Evolutionary conservation across 2,888 invertebrate species (phyloP).

Genomic region (Rhagophthalmus giganteus): DNA sequence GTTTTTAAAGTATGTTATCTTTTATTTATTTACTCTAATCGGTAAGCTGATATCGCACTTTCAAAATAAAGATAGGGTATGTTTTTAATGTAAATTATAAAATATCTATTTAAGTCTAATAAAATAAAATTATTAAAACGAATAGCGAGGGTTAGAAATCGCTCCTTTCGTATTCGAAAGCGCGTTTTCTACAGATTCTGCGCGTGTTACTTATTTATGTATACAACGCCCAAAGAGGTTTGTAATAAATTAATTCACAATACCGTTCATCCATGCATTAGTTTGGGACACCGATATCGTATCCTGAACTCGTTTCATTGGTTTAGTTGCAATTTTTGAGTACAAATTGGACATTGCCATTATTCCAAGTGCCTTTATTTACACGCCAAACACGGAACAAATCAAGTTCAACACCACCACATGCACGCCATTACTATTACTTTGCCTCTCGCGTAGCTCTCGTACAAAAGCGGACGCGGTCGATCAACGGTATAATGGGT

Average conservation of each 20-base stretch:
- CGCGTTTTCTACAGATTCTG: slow-evolving; percentile 15
- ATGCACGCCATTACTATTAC: slow-evolving; percentile 32
- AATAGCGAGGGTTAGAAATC: too few relatives aligned
- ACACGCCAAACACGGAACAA: slow-evolving; percentile 13
- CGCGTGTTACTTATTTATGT: slow-evolving; percentile 16
- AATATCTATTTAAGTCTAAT: too few relatives aligned
- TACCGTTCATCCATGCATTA: slow-evolving; percentile 86
- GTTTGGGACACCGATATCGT: slow-evolving; percentile 79
- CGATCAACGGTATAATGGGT: slow-evolving; percentile 24
- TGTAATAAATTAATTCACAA: slow-evolving; percentile 20
- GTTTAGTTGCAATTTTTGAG: slow-evolving; percentile 74
- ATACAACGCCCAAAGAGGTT: slow-evolving; percentile 33
- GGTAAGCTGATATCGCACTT: too few relatives aligned
- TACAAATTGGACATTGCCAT: slow-evolving; percentile 78
- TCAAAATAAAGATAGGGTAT: too few relatives aligned
- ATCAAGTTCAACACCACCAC: slow-evolving; percentile 17
- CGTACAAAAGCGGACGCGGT: slow-evolving; percentile 21
- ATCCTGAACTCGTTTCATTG: slow-evolving; percentile 75
- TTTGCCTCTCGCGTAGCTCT: slow-evolving; percentile 14
- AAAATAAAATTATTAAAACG: too few relatives aligned
- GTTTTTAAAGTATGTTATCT: too few relatives aligned
- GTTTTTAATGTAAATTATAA: too few relatives aligned
- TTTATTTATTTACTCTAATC: too few relatives aligned
- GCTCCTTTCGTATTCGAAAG: too few relatives aligned
- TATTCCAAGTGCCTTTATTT: slow-evolving; percentile 10